These are phyloP conservation scores for Sinosuthora webbiana DNA, from an alignment of 2,113 vertebrate species.

Conservation along the genomic window DNA sequence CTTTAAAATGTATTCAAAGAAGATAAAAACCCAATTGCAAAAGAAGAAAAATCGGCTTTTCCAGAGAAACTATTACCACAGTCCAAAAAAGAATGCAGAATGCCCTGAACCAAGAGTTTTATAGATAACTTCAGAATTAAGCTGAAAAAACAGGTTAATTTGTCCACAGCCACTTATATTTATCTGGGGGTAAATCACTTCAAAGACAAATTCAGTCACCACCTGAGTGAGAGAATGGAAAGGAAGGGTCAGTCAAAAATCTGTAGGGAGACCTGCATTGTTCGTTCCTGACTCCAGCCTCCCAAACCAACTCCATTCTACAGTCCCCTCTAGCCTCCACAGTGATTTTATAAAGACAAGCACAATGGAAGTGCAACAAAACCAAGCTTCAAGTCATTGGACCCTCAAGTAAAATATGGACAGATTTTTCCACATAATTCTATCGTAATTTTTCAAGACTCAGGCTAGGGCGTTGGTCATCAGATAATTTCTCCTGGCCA, in stretches of 20 bases:
- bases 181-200: not conserved
- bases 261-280: not conserved
- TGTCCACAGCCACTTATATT: not conserved
- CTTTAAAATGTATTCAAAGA: not conserved
- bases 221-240: not conserved
- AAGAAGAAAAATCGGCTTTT: not conserved
- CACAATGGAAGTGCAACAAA: not conserved
- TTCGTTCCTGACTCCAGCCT: not conserved
- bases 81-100: conserved; percentile 42
- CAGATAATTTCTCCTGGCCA: not conserved
- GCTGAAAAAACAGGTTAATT: not conserved
- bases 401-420: not conserved
- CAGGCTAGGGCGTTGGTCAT: not conserved
- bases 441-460: not conserved
- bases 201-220: not conserved
- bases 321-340: not conserved
- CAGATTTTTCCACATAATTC: not conserved
- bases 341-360: not conserved
- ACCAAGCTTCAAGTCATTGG: not conserved
- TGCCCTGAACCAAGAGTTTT: not conserved
- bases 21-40: not conserved
- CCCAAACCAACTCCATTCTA: not conserved
- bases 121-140: not conserved
- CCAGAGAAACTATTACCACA: not conserved
- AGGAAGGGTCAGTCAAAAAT: not conserved